Evolutionary conservation across 2,888 invertebrate species (phyloP).

Genomic region (Pinctada fucata): DNA sequence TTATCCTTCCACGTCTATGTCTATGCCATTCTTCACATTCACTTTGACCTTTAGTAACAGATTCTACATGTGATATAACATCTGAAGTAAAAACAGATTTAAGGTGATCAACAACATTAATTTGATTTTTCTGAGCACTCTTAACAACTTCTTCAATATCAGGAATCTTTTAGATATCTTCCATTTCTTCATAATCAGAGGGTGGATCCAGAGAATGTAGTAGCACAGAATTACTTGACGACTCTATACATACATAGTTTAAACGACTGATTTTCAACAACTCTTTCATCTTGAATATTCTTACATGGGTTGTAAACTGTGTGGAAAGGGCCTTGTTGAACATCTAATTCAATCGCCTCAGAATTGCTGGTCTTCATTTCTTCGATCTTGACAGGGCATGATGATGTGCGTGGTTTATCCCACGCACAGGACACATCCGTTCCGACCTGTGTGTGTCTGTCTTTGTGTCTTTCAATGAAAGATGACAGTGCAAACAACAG

Average conservation of each 20-base stretch:
- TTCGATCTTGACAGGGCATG: no score
- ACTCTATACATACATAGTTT: no score
- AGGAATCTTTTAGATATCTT: not conserved
- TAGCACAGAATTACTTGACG: not conserved
- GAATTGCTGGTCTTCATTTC: no score
- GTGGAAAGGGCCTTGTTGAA: no score
- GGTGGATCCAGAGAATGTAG: not conserved
- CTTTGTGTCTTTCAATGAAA: constrained; percentile 5
- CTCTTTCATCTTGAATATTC: no score
- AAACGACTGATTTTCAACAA: no score
- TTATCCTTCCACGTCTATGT: constrained; percentile 1
- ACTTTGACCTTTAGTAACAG: not conserved
- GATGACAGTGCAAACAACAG: not conserved
- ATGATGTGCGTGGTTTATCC: constrained; percentile 7
- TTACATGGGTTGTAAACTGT: no score
- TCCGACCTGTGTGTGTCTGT: constrained; percentile 11
- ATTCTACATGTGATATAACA: not conserved
- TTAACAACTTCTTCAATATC: not conserved
- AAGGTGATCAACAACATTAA: not conserved
- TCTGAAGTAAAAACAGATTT: not conserved
- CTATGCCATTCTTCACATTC: constrained; percentile 3
- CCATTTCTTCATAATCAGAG: not conserved
- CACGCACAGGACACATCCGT: constrained; percentile 14
- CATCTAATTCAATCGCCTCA: no score
- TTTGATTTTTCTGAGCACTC: not conserved